Percentiles rank a stretch among this genome's conserved stretches.
phyloP scores from a whole-genome alignment of 1,140 invertebrate species.

The Ctenoplectra terminalis region DNA sequence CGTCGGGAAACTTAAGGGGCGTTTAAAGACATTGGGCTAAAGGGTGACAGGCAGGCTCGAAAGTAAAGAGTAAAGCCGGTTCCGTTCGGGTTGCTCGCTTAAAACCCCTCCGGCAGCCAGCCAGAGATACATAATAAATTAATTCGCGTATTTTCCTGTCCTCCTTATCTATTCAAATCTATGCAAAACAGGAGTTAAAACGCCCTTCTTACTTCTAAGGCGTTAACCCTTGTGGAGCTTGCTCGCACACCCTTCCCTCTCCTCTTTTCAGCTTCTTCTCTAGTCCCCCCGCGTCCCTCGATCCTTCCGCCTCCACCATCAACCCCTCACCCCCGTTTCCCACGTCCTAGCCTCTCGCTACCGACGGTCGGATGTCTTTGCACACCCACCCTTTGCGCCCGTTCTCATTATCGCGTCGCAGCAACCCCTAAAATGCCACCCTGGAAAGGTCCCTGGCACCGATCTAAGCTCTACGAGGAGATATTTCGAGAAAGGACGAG shows the following conservation, averaged over 20 bases:
- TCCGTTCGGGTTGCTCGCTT: conserved; percentile 49
- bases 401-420: conserved; percentile 82
- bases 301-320: conserved; percentile 34
- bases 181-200: conserved; percentile 83
- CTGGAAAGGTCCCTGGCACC: conserved; percentile 77
- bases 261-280: conserved; percentile 62
- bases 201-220: conserved; percentile 76
- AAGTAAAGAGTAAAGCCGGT: conserved; percentile 76
- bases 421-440: conserved; percentile 80
- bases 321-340: conserved; percentile 45
- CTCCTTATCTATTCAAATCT: conserved; percentile 83
- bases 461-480: conserved; percentile 71
- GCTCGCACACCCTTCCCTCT: conserved; percentile 43
- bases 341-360: conserved; percentile 65
- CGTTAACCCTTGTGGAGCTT: conserved; percentile 80
- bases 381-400: conserved; percentile 76
- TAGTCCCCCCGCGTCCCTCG: conserved; percentile 28
- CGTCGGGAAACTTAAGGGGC: conserved; percentile 72
- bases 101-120: conserved; percentile 62
- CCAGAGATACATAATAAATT: conserved; percentile 82
- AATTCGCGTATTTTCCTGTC: conserved; percentile 79
- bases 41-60: conserved; percentile 65
- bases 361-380: conserved; percentile 78
- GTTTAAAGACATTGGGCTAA: conserved; percentile 70
- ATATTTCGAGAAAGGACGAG: conserved; percentile 71